Evolutionary conservation across 2,113 vertebrate species (phyloP).

Genomic region (Numida meleagris): DNA sequence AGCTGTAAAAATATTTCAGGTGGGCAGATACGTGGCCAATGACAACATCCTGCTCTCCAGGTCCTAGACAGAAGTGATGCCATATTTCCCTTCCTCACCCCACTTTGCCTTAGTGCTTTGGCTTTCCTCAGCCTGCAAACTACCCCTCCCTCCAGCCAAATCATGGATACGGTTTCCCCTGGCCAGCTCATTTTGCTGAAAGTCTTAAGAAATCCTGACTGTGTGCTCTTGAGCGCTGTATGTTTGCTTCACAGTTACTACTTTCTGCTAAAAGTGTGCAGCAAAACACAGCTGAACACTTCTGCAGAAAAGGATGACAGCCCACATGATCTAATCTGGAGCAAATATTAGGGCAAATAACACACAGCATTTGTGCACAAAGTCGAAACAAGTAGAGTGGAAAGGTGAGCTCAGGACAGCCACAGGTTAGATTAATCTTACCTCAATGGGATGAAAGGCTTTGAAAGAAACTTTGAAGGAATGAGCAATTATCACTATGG

Average conservation of each 20-base stretch:
- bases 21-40: neutral
- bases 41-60: neutral
- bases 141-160: neutral
- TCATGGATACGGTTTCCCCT: fast-evolving
- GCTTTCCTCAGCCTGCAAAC: neutral
- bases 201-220: neutral
- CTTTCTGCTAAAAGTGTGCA: neutral
- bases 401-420: constrained; percentile 16
- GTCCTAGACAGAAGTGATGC: neutral
- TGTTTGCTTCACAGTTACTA: neutral
- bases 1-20: neutral
- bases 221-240: fast-evolving
- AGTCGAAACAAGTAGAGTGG: neutral
- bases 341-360: neutral
- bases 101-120: fast-evolving
- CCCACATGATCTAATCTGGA: neutral
- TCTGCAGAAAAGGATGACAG: neutral
- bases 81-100: fast-evolving
- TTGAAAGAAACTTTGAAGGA: constrained; percentile 39
- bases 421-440: constrained; percentile 16
- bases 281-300: neutral
- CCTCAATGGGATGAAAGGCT: neutral
- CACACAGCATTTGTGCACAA: neutral
- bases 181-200: neutral
- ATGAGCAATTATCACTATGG: neutral